Percentiles rank a stretch among this genome's conserved stretches.
Evolutionary conservation across 2,797 vertebrate genomes (phyloP).

Genomic region (Podargus strigoides): DNA sequence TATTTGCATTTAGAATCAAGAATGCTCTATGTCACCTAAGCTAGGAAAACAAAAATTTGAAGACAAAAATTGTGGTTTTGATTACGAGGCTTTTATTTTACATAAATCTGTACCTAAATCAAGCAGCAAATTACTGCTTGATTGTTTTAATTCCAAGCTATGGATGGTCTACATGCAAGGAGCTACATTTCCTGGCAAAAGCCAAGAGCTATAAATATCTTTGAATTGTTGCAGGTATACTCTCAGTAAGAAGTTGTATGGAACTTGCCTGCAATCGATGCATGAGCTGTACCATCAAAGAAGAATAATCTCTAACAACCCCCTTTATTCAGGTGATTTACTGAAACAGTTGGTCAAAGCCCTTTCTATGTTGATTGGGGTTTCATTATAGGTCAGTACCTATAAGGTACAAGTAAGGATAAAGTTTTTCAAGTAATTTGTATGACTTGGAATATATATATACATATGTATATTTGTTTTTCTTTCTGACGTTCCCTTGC

Average conservation of each 20-base stretch:
- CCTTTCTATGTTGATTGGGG: rapidly evolving
- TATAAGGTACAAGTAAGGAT: neutral
- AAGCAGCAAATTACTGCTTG: neutral
- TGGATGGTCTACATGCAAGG: neutral
- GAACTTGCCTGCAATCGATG: rapidly evolving
- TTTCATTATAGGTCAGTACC: neutral
- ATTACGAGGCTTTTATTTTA: neutral
- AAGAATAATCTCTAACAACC: neutral
- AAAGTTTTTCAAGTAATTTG: neutral
- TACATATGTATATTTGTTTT: too few species aligned
- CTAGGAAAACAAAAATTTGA: neutral
- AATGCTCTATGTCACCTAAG: neutral
- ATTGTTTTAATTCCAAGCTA: neutral
- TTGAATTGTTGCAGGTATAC: neutral
- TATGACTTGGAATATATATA: neutral
- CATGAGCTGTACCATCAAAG: neutral
- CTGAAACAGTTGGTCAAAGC: neutral
- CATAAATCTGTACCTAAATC: neutral
- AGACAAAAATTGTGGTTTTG: neutral
- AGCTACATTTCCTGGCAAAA: neutral
- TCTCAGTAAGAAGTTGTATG: neutral
- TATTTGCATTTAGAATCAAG: neutral
- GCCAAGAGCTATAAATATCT: neutral
- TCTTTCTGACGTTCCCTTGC: neutral
- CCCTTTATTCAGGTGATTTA: neutral